Percentiles rank a stretch among this genome's conserved stretches.
Conservation (phyloP, 2,888 invertebrate species). For the Leptothorax acervorum region DNA sequence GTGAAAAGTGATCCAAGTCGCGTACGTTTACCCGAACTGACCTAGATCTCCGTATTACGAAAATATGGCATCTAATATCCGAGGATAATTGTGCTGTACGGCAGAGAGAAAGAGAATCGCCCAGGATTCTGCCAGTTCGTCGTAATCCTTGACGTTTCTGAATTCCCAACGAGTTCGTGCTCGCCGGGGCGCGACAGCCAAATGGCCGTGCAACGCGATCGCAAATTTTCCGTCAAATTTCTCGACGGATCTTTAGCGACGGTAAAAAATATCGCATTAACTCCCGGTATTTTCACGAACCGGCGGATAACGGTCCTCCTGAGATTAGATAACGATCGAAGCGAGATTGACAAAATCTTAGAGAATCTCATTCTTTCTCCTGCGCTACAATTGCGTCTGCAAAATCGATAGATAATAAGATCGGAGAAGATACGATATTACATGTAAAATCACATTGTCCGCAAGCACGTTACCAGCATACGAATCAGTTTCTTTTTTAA, state of each 20-base stretch:
- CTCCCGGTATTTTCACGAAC: background rate
- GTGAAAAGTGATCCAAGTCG: slow-evolving; percentile 29
- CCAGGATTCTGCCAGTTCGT: background rate
- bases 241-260: background rate
- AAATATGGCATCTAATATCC: slow-evolving; percentile 47
- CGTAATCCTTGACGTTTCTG: slow-evolving; percentile 35
- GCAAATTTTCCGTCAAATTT: slow-evolving; percentile 36
- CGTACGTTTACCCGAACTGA: slow-evolving; percentile 21
- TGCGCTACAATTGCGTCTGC: background rate
- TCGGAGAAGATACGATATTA: background rate
- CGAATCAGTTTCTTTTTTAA: background rate
- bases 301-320: background rate
- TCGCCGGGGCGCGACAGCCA: slow-evolving; percentile 29
- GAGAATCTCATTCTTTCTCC: background rate
- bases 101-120: background rate
- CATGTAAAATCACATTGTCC: background rate
- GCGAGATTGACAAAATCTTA: slow-evolving; percentile 8
- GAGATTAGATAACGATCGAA: slow-evolving; percentile 11
- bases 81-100: slow-evolving; percentile 33
- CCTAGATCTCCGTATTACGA: slow-evolving; percentile 36
- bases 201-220: slow-evolving; percentile 24
- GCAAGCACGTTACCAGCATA: background rate
- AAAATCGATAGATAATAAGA: background rate
- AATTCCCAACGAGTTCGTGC: slow-evolving; percentile 35
- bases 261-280: slow-evolving; percentile 30